Evolutionary conservation across 2,888 invertebrate genomes (phyloP).

Genomic region (Tachina fera): DNA sequence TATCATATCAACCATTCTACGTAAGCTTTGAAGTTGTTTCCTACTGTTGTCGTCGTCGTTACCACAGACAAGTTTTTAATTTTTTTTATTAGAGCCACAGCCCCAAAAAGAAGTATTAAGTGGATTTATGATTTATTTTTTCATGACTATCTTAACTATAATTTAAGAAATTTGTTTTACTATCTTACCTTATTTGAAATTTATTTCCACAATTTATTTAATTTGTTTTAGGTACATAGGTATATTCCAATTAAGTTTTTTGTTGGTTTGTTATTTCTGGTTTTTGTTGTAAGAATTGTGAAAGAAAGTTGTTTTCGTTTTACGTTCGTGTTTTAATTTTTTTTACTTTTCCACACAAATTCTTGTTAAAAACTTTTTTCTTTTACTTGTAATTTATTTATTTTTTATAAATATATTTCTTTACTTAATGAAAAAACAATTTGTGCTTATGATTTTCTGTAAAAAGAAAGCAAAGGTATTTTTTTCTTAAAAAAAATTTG

Average conservation of each 20-base stretch:
- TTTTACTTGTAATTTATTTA: conserved; percentile 48
- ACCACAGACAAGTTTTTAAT: conserved; percentile 66
- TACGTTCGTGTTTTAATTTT: conserved; percentile 42
- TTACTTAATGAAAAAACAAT: conserved; percentile 51
- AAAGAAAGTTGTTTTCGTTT: conserved; percentile 66
- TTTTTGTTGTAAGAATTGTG: conserved; percentile 29
- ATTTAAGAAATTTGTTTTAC: background rate
- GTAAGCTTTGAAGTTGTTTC: conserved; percentile 60
- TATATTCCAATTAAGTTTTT: conserved; percentile 44
- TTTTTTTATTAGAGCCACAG: conserved; percentile 65
- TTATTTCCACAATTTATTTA: conserved; percentile 36
- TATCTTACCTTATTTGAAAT: conserved; percentile 38
- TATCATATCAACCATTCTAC: conserved; percentile 61
- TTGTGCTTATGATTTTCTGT: conserved; percentile 50
- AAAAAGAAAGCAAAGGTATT: conserved; percentile 15
- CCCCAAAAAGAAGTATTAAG: conserved; percentile 58
- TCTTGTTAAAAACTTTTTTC: conserved; percentile 55
- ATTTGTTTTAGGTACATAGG: conserved; percentile 5
- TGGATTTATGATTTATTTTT: conserved; percentile 25
- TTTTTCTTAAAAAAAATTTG: background rate
- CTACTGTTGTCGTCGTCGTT: conserved; percentile 44
- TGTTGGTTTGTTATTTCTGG: conserved; percentile 9
- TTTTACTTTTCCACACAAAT: conserved; percentile 57
- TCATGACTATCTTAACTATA: background rate
- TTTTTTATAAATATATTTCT: conserved; percentile 23